Evolutionary conservation across 2,888 invertebrate genomes (phyloP), one percentile per base, ranked within the genome.

Genomic region (Andrena haemorrhoa): DNA sequence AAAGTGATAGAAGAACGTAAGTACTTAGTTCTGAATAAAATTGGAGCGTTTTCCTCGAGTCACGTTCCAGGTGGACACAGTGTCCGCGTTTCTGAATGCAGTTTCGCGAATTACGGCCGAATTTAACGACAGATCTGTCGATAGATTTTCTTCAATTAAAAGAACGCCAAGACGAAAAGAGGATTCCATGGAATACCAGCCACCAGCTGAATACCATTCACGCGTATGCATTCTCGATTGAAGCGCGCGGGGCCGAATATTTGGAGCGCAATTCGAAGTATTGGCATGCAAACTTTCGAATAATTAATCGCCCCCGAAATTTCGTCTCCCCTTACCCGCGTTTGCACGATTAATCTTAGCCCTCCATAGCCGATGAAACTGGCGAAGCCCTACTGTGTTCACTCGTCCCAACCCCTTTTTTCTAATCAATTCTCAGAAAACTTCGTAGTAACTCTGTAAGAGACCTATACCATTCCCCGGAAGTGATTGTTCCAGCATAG

Each of bases 291-390:
- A 87, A 87, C 77, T 87, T 87, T 74, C 77, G 68, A 75, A 77
- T 83, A 87, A 87, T 87, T 87, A 85, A 87, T 87, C 75, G 85
- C 33, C 49, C 29, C 64, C 56, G 63, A 87, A 87, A 87, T 86
- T 87, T 87, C 81, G 74, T 77, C 70, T 75, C 79, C 56, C 53
- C 82, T 68, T 53, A 31, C 10, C 66, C 41, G 12, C 56, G 51
- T 12, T 31, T 60, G n/a, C 63, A 31, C 63, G 76, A 82, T 86
- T 86, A 87, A 85, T 86, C 87, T 87, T 85, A 85, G 82, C 53
- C 72, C 47, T 23, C 12, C 66, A 56, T 71, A 64, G 65, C 74
- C 78, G 78, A 61, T 73, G 53, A 53, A 58, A 23, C 2, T 16
- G 49, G 47, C 20, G 31, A 47, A 73, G n/a, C 33, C 31, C 66